These are phyloP conservation scores for Castor canadensis DNA, from an alignment of 2,113 vertebrate genomes.

Conservation along the genomic window DNA sequence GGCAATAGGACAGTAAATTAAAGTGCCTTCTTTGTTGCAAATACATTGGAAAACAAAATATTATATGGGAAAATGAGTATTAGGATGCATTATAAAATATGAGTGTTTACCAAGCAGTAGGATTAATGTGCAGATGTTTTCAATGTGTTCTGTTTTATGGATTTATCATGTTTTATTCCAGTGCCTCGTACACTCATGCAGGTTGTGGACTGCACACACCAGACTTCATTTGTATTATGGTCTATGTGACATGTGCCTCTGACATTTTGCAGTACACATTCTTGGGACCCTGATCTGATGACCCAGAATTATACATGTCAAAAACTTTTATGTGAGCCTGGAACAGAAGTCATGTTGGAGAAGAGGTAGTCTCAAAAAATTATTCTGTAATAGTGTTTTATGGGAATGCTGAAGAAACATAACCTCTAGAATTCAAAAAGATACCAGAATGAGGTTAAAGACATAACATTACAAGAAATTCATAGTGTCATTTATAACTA, in stretches of 20 bases:
- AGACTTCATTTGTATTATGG: accelerated
- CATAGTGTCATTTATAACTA: neutral
- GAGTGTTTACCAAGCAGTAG: neutral
- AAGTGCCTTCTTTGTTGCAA: neutral
- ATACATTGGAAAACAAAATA: neutral
- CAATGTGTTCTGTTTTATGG: neutral
- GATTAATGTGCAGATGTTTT: neutral
- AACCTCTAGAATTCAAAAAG: neutral
- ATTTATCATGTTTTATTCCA: neutral
- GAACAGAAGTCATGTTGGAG: neutral
- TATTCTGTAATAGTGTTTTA: neutral
- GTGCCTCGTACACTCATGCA: no score
- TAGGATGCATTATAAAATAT: neutral
- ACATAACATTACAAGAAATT: neutral
- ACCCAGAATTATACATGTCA: neutral
- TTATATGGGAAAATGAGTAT: neutral
- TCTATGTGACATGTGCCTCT: neutral
- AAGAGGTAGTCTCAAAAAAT: neutral
- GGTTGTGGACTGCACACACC: neutral
- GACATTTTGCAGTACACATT: neutral
- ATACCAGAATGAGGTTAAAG: neutral
- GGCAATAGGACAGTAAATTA: neutral
- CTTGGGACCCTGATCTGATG: no score
- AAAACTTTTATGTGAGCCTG: neutral
- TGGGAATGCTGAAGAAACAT: neutral